Percentiles rank a stretch among this genome's conserved stretches.
phyloP scores from a whole-genome alignment of 2,888 invertebrate species.

The Drosophila borealis region DNA sequence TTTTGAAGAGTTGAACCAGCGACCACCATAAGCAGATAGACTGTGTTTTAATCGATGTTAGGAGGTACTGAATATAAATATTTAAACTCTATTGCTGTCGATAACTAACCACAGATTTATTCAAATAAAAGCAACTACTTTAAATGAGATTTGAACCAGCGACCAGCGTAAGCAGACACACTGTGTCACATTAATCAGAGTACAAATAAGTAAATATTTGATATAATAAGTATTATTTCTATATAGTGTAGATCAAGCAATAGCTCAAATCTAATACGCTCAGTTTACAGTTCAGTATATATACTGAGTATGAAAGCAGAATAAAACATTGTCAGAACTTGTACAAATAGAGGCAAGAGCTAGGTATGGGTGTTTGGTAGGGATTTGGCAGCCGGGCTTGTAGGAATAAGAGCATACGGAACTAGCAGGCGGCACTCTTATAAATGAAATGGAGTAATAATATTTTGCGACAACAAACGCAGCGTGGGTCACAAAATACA shows the following conservation, averaged over 20 bases:
- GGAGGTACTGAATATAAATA: too few relatives aligned
- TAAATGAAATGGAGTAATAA: slow-evolving; percentile 83
- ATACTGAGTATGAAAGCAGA: slow-evolving; percentile 23
- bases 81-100: too few relatives aligned
- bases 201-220: too few relatives aligned
- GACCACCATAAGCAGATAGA: too few relatives aligned
- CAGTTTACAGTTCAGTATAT: background rate
- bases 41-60: too few relatives aligned
- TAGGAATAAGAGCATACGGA: slow-evolving; percentile 8
- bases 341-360: slow-evolving; percentile 42
- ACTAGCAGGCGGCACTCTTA: slow-evolving; percentile 67
- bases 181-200: too few relatives aligned
- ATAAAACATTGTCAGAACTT: slow-evolving; percentile 45
- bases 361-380: slow-evolving; percentile 3
- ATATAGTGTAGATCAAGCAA: background rate
- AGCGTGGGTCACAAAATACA: slow-evolving; percentile 39
- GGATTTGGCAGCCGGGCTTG: slow-evolving; percentile 7
- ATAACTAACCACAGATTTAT: too few relatives aligned
- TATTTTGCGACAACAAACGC: slow-evolving; percentile 78
- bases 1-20: too few relatives aligned
- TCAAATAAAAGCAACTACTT: too few relatives aligned
- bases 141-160: too few relatives aligned
- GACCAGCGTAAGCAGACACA: too few relatives aligned
- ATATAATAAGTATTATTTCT: too few relatives aligned
- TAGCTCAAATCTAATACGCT: slow-evolving; percentile 10